Percentiles rank a stretch among this genome's conserved stretches.
Evolutionary conservation across 2,797 vertebrate species (phyloP).

Genomic region (Luscinia megarhynchos): DNA sequence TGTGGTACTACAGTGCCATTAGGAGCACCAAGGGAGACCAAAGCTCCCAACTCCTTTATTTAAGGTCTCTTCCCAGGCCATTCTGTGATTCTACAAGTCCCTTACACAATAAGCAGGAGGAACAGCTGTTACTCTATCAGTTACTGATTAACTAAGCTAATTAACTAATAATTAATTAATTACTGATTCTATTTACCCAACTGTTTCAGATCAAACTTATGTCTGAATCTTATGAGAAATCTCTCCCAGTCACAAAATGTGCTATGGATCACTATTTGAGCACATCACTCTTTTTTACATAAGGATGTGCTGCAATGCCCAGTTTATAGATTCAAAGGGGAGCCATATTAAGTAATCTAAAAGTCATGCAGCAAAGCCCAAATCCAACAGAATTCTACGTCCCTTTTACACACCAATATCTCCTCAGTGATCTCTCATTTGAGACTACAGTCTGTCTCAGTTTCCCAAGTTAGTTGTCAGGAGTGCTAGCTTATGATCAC

Average conservation of each 20-base stretch:
- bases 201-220: not conserved
- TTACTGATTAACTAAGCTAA: constrained; percentile 32
- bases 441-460: not conserved
- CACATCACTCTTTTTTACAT: not conserved
- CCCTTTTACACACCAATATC: not conserved
- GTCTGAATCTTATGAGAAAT: not conserved
- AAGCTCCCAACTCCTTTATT: not conserved
- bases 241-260: not conserved
- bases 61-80: not conserved
- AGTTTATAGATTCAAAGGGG: not conserved
- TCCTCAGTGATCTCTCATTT: not conserved
- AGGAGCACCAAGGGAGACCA: not conserved
- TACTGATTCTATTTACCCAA: not conserved
- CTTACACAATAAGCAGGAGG: not conserved
- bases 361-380: not conserved
- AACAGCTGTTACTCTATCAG: constrained; percentile 10
- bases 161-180: constrained; percentile 36
- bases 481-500: not conserved
- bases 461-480: not conserved
- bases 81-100: not conserved
- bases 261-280: not conserved
- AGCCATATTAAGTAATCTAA: not conserved
- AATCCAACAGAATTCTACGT: not conserved
- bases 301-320: not conserved
- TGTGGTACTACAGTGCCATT: not conserved